Evolutionary conservation across 2,113 vertebrate genomes (phyloP).

Genomic region (Cranoglanis bouderius): DNA sequence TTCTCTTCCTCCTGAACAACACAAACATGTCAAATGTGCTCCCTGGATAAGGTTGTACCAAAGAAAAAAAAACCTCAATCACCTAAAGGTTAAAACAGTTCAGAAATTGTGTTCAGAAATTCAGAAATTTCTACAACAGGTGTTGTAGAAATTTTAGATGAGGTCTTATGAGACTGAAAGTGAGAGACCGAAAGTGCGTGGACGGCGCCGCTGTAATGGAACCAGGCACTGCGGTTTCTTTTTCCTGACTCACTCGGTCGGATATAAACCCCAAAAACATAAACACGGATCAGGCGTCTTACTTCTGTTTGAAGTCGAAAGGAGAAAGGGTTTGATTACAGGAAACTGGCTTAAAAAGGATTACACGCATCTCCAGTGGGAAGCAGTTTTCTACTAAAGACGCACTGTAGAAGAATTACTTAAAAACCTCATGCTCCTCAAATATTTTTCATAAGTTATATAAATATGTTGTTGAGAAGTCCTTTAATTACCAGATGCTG

Average conservation of each 20-base stretch:
- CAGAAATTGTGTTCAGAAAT: too few relatives aligned
- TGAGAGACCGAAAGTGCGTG: background rate
- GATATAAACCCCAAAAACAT: conserved; percentile 6
- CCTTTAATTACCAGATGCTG: conserved; percentile 67
- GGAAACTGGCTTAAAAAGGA: background rate
- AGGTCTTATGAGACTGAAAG: background rate
- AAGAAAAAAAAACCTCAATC: background rate
- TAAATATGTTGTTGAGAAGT: background rate
- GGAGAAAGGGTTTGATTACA: conserved; percentile 6
- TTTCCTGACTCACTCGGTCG: background rate
- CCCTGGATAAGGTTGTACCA: too few relatives aligned
- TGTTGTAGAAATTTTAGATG: background rate
- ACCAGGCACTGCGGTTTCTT: background rate
- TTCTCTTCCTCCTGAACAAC: conserved; percentile 76
- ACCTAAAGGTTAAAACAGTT: background rate
- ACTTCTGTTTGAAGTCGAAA: background rate
- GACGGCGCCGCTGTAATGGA: background rate
- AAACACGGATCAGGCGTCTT: background rate
- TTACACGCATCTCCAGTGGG: conserved; percentile 4
- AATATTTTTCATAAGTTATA: background rate
- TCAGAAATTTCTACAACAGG: too few relatives aligned
- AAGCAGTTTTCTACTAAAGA: background rate
- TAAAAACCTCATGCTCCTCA: background rate
- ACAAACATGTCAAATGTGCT: background rate
- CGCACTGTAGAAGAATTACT: background rate